Base-by-base conservation (phyloP, 2,113 vertebrate species). In the Morphnarchus princeps region DNA sequence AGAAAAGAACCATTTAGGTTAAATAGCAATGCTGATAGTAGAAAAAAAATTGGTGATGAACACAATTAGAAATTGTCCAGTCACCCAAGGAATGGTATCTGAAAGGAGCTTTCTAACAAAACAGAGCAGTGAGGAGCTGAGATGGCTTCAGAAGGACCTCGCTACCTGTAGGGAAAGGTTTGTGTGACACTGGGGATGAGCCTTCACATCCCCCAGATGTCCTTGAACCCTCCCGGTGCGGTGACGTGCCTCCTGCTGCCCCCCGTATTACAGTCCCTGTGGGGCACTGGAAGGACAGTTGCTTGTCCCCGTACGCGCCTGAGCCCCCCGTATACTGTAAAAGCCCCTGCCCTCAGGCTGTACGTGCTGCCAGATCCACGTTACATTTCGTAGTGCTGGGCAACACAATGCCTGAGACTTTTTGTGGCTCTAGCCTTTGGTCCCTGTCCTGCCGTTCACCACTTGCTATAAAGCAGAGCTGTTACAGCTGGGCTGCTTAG, bases 261-360 rank as follows among this genome's bases (percentile, higher is more conserved):
- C 21, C 45, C 28, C 0, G 4, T 9, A 12, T 24, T 82, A 32
- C 49, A 61, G 49, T 31, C 24, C 6, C 8, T 40, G 50, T 43
- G 52, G 8, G 47, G 9, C n/a, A 24, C 31, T 54, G 52, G 47
- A 86, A 54, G 13, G 34, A 29, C 31, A 29, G 26, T 7, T 71
- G 5, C 19, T 80, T 65, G 50, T 18, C 58, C 42, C 21, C 40
- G 22, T 26, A 11, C 16, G 40, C 6, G 14, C 50, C 57, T 36
- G 31, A 58, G 31, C 42, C 45, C 54, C 7, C 21, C 0, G 0
- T 29, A 12, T n/a, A 9, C 7, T 77, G 26, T 52, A 67, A 87
- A 82, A 74, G 3, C 59, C 25, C 7, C 31, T 42, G 50, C 9
- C 16, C 14, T 49, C 3, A 3, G 50, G 43, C 42, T 49, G 7